These are phyloP conservation scores for Aphelinus certus DNA, from an alignment of 1,140 invertebrate species.

Conservation along the genomic window DNA sequence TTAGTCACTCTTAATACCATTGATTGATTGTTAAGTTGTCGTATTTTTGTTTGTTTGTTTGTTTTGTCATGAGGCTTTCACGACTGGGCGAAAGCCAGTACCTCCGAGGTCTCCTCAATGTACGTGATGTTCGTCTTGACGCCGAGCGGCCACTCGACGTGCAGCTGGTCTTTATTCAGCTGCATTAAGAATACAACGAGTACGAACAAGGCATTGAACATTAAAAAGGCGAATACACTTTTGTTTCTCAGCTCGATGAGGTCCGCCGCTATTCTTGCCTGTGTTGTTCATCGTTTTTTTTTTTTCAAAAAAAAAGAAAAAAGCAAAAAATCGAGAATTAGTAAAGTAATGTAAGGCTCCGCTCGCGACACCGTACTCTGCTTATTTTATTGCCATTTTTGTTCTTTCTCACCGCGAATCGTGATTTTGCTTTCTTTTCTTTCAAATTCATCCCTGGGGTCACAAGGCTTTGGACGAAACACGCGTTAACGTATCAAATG, in stretches of 20 bases:
- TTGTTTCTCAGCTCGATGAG: constrained; percentile 94
- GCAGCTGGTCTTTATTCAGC: constrained; percentile 96
- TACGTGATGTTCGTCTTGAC: constrained; percentile 95
- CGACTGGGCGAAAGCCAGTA: constrained; percentile 55
- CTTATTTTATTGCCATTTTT: constrained; percentile 17
- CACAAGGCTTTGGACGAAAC: too few species aligned
- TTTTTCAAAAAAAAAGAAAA: constrained; percentile 41
- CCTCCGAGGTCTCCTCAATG: constrained; percentile 89
- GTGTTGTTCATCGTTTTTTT: constrained; percentile 57
- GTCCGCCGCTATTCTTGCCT: constrained; percentile 87
- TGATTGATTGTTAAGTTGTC: constrained; percentile 10
- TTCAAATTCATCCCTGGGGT: too few species aligned
- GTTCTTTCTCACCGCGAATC: not conserved
- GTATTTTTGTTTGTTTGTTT: not conserved
- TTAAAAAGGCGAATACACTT: constrained; percentile 97
- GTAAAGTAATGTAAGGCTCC: constrained; percentile 45
- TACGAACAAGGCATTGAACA: constrained; percentile 99
- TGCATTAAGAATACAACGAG: constrained; percentile 98
- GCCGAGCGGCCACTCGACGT: constrained; percentile 93
- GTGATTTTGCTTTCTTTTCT: too few species aligned
- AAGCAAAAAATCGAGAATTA: constrained; percentile 43
- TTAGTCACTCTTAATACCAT: constrained; percentile 40
- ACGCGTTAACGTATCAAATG: not conserved
- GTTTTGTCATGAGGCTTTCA: constrained; percentile 31
- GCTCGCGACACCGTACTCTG: constrained; percentile 41